Percentiles rank a stretch among this genome's conserved stretches.
Conservation (phyloP, 2,888 invertebrate species). For the Hedya salicella region DNA sequence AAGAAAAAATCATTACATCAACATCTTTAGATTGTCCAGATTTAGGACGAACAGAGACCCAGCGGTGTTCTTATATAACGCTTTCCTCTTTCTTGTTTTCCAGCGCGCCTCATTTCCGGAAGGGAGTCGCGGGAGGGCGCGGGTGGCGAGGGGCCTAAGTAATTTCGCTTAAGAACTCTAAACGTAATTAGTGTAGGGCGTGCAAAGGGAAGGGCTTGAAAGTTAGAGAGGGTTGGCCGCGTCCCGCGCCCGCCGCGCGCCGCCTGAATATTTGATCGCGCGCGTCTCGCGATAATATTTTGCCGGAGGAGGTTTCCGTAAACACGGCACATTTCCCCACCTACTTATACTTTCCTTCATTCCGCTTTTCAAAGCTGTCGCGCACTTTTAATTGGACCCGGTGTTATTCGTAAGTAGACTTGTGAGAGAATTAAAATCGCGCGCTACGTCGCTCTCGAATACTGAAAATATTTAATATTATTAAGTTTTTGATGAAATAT, state of each 20-base stretch:
- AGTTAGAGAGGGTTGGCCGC: slow-evolving; percentile 85
- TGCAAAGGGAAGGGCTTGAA: slow-evolving; percentile 86
- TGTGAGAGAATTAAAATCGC: slow-evolving; percentile 82
- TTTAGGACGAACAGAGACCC: slow-evolving; percentile 80
- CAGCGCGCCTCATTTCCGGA: slow-evolving; percentile 84
- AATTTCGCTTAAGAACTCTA: slow-evolving; percentile 89
- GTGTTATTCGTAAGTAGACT: slow-evolving; percentile 80
- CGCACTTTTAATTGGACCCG: slow-evolving; percentile 80
- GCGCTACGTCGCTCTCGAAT: slow-evolving; percentile 75
- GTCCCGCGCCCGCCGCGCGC: slow-evolving; percentile 75
- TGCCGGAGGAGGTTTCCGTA: slow-evolving; percentile 83
- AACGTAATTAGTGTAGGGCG: slow-evolving; percentile 89
- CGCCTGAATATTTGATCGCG: slow-evolving; percentile 83
- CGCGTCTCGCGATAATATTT: slow-evolving; percentile 83
- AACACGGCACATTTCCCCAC: slow-evolving; percentile 81
- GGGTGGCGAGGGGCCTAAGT: slow-evolving; percentile 86
- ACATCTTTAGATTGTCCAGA: slow-evolving; percentile 84
- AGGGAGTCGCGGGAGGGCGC: slow-evolving; percentile 72
- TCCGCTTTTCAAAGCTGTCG: slow-evolving; percentile 79
- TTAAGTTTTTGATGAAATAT: slow-evolving; percentile 75
- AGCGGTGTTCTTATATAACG: slow-evolving; percentile 79
- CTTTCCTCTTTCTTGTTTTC: slow-evolving; percentile 84
- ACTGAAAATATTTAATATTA: slow-evolving; percentile 73
- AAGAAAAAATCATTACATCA: slow-evolving; percentile 85
- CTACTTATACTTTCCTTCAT: slow-evolving; percentile 76